These are phyloP conservation scores for Rhagologus leucostigma DNA, from an alignment of 2,113 vertebrate species.

Conservation along the genomic window DNA sequence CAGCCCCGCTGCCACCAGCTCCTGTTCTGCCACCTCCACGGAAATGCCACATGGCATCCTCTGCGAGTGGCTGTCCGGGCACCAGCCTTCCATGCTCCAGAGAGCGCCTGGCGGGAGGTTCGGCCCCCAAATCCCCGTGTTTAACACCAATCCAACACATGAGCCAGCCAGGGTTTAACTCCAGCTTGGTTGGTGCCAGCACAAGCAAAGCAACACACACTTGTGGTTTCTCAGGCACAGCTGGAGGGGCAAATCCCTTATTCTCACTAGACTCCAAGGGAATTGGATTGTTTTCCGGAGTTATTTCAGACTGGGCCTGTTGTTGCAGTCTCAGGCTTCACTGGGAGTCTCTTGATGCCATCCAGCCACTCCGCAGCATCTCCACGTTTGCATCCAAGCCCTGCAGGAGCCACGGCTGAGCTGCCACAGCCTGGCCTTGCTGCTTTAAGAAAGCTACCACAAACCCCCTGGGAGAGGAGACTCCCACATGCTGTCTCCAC, in stretches of 20 bases:
- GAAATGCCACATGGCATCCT: background rate
- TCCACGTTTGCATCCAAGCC: background rate
- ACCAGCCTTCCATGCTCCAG: fast-evolving
- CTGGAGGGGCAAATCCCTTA: background rate
- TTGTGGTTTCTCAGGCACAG: background rate
- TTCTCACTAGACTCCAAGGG: background rate
- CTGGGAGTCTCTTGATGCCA: background rate
- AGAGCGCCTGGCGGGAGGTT: background rate
- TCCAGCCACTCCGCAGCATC: background rate
- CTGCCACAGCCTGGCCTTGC: background rate
- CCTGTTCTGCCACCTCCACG: fast-evolving
- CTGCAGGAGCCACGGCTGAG: background rate
- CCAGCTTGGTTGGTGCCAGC: background rate
- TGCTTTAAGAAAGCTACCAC: background rate
- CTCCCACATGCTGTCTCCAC: background rate
- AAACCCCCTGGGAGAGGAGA: background rate
- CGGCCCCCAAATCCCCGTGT: background rate
- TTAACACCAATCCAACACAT: background rate
- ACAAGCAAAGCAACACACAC: fast-evolving
- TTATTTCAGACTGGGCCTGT: background rate
- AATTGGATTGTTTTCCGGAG: background rate
- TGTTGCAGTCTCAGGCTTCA: background rate
- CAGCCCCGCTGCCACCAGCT: background rate
- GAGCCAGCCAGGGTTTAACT: background rate
- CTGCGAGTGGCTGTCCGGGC: fast-evolving